Conservation (phyloP, 2,888 invertebrate species). For the Drosophila diplacantha region DNA sequence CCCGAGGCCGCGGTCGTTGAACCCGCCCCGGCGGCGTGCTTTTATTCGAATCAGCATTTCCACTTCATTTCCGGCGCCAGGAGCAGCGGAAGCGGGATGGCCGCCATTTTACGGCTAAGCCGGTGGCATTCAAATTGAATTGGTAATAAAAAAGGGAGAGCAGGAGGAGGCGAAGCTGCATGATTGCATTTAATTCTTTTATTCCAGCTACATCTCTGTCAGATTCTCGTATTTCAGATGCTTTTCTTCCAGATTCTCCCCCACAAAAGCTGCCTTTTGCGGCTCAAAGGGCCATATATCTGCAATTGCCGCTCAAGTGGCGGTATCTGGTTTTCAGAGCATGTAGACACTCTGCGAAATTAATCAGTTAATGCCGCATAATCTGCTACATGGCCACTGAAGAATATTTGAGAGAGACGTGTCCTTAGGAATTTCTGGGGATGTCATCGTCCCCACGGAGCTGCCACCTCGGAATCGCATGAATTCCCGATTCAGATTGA, state of each 20-base stretch:
- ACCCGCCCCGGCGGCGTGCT: not conserved
- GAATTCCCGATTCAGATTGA: constrained; percentile 21
- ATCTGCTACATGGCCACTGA: constrained; percentile 1
- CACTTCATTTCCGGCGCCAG: constrained; percentile 46
- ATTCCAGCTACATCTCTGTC: no score
- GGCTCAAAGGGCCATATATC: not conserved
- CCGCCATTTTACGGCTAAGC: constrained; percentile 23
- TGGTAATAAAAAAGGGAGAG: constrained; percentile 31
- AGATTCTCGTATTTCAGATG: no score
- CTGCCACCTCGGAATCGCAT: constrained; percentile 16
- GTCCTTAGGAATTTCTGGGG: not conserved
- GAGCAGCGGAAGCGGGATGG: constrained; percentile 6
- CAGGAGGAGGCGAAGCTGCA: not conserved
- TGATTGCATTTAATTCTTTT: no score
- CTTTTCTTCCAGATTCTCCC: no score
- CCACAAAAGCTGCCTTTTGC: not conserved
- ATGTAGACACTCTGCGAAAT: constrained; percentile 9
- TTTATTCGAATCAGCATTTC: constrained; percentile 11
- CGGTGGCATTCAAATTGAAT: constrained; percentile 51
- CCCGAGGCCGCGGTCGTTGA: constrained; percentile 26
- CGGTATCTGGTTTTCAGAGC: not conserved
- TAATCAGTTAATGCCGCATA: constrained; percentile 18
- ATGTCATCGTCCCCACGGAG: not conserved
- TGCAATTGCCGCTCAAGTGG: not conserved
- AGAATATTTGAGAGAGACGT: constrained; percentile 4